Percentiles rank a stretch among this genome's conserved stretches.
Evolutionary conservation across 1,140 invertebrate genomes (phyloP).

Genomic region (Hypsibius dujardini): DNA sequence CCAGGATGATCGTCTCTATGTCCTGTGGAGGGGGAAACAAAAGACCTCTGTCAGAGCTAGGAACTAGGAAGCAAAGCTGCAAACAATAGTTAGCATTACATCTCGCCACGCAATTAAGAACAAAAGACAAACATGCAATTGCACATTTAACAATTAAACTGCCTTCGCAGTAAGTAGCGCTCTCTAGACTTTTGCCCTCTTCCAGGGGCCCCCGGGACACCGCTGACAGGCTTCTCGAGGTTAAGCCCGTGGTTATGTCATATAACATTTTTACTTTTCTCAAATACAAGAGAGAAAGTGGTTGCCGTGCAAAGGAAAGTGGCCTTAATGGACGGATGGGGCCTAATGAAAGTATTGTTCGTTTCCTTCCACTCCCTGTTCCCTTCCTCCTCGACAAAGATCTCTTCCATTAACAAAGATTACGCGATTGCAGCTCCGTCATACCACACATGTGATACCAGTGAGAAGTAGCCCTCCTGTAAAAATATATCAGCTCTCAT

Average conservation of each 20-base stretch:
- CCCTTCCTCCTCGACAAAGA: background rate
- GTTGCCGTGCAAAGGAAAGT: background rate
- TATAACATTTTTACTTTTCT: background rate
- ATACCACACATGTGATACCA: background rate
- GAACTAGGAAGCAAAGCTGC: too few species aligned
- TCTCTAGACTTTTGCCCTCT: background rate
- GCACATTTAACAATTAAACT: background rate
- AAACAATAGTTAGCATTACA: background rate
- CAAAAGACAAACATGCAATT: background rate
- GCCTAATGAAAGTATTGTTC: background rate
- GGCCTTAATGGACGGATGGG: background rate
- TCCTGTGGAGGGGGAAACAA: constrained; percentile 5
- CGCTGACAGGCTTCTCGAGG: background rate
- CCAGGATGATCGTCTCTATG: background rate
- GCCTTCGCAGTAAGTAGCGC: too few species aligned
- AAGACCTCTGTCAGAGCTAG: background rate
- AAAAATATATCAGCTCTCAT: background rate
- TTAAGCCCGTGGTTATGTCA: constrained; percentile 1
- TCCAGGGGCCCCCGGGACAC: background rate
- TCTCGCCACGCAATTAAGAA: background rate
- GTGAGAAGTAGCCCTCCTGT: background rate
- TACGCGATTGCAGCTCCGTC: background rate
- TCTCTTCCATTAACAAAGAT: background rate
- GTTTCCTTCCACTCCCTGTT: background rate
- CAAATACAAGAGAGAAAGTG: background rate